Evolutionary conservation across 2,113 vertebrate genomes (phyloP), one percentile per base, ranked within the genome.

Genomic region (Sciurus niger): DNA sequence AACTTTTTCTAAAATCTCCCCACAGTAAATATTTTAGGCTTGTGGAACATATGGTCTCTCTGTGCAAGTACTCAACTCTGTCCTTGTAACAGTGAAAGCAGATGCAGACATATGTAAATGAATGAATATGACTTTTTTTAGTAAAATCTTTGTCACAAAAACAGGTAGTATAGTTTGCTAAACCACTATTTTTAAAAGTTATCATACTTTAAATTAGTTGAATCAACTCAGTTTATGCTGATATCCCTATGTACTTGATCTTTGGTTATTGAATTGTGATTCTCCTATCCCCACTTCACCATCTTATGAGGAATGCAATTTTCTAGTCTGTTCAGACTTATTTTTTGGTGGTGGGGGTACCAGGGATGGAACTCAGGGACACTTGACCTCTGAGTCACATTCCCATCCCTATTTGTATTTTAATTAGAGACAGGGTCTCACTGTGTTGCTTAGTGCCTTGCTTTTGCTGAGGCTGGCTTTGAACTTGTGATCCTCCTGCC

Each of bases 91-190:
- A 53, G 11, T 0, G 10, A 58, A 46, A 84, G 53, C 48, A 67
- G 55, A 53, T 16, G 34, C 2, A 84, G 8, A n/a, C 11, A n/a
- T 58, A 83, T 43, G 20, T 8, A 84, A 60, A 82, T 60, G 12
- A 82, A 82, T n/a, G 70, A 30, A 11, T 79, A 55, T 68, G 22
- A 40, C 55, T 55, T 43, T 4, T 12, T 68, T 22, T 55, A 92
- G 12, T 70, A 72, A 84, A 90, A 78, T 68, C 17, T 84, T 84
- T 65, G 28, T 72, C 94, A 46, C 32, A 72, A 90, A 90, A 78
- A 82, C 2, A 74, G 37, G 3, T 63, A 51, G 2, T 86, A 25
- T 60, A 32, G 20, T 80, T 76, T 90, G 14, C 32, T 92, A 18
- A 78, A 3, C 4, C 16, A 0, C 30, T 24, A 37, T 48, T 92